These are phyloP conservation scores for Perccottus glenii DNA, from an alignment of 2,113 vertebrate species.

Conservation along the genomic window DNA sequence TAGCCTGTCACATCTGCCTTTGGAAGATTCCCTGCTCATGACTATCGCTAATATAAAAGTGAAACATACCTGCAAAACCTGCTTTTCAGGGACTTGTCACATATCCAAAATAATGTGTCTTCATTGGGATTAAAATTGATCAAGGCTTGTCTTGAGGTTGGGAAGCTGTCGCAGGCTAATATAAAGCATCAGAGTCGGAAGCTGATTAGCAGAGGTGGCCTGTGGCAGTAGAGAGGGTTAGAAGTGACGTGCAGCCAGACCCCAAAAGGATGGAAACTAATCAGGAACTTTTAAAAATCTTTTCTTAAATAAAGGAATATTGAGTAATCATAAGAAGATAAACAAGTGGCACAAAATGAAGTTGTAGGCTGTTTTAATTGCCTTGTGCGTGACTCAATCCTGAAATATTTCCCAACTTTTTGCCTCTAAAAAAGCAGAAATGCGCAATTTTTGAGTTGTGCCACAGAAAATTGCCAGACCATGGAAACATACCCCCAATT, in stretches of 20 bases:
- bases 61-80: slow-evolving; percentile 34
- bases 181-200: not conserved
- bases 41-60: slow-evolving; percentile 50
- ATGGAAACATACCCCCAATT: too few relatives aligned
- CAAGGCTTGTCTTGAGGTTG: slow-evolving; percentile 33
- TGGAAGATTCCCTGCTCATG: slow-evolving; percentile 43
- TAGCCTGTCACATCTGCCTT: slow-evolving; percentile 59
- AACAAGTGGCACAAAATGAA: too few relatives aligned
- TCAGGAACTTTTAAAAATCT: too few relatives aligned
- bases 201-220: not conserved
- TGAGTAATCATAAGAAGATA: too few relatives aligned
- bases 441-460: not conserved
- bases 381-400: not conserved
- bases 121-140: slow-evolving; percentile 44
- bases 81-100: slow-evolving; percentile 37
- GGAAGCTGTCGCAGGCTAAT: not conserved
- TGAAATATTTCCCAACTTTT: not conserved
- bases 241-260: too few relatives aligned
- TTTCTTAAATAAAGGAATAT: too few relatives aligned
- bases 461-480: not conserved
- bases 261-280: too few relatives aligned
- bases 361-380: too few relatives aligned
- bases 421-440: too few relatives aligned
- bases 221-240: not conserved
- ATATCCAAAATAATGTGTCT: slow-evolving; percentile 49